Evolutionary conservation across 1,140 invertebrate genomes (phyloP).

Genomic region (Bombus pyrosoma): DNA sequence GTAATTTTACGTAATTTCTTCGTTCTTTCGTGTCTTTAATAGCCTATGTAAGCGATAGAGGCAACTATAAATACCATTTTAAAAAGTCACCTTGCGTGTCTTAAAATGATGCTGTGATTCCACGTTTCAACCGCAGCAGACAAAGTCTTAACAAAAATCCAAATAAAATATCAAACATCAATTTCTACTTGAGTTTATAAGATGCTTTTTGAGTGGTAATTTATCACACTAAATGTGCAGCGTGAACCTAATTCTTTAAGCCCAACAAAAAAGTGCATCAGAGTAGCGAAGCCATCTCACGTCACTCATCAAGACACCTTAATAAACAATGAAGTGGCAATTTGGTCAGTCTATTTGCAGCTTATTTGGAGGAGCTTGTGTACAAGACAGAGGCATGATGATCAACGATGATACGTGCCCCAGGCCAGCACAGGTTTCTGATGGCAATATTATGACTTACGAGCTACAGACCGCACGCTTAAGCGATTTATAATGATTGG

Average conservation of each 20-base stretch:
- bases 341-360: constrained; percentile 7
- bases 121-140: neutral
- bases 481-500: constrained; percentile 56
- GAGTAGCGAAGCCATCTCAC: neutral
- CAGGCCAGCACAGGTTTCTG: neutral
- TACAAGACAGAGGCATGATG: neutral
- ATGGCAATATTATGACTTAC: constrained; percentile 7
- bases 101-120: accelerated
- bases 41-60: neutral
- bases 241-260: neutral
- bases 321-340: constrained; percentile 30
- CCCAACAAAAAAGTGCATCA: neutral
- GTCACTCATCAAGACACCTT: neutral
- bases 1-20: neutral
- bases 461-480: neutral
- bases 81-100: neutral
- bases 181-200: neutral
- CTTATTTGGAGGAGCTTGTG: neutral
- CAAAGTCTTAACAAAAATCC: neutral
- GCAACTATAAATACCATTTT: too few relatives aligned
- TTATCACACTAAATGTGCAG: neutral
- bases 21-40: neutral
- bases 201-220: neutral
- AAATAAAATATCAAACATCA: neutral
- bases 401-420: constrained; percentile 19